Evolutionary conservation across 1,140 invertebrate species (phyloP).

Genomic region (Drosophila tropicalis): DNA sequence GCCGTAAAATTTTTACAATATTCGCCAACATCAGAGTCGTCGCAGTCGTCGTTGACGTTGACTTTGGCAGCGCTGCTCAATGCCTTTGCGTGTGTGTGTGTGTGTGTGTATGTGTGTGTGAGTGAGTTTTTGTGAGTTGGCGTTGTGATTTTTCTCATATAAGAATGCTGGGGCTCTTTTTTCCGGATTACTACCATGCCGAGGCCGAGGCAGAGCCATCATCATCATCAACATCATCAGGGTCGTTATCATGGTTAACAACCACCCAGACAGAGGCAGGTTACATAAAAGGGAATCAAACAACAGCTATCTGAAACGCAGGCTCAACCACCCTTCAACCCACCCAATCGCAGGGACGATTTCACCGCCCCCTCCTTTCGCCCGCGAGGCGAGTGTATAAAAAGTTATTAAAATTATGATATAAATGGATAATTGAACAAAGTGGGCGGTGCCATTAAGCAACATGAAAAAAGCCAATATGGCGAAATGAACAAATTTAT

Average conservation of each 20-base stretch:
- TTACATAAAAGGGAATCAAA: slow-evolving; percentile 74
- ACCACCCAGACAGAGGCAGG: slow-evolving; percentile 61
- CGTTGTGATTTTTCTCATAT: slow-evolving; percentile 72
- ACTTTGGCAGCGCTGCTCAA: slow-evolving; percentile 52
- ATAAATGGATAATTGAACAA: slow-evolving; percentile 75
- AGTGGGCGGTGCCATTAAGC: slow-evolving; percentile 48
- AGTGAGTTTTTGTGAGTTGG: slow-evolving; percentile 32
- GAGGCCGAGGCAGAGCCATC: slow-evolving; percentile 28
- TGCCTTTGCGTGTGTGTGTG: slow-evolving; percentile 23
- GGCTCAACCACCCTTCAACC: background rate
- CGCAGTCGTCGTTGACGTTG: slow-evolving; percentile 25
- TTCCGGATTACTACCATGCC: slow-evolving; percentile 35
- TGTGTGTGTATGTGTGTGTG: too few relatives aligned
- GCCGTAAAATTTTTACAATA: slow-evolving; percentile 76
- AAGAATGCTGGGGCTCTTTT: slow-evolving; percentile 49
- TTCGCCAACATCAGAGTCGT: slow-evolving; percentile 37
- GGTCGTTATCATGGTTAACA: slow-evolving; percentile 62
- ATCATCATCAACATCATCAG: slow-evolving; percentile 52
- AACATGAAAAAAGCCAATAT: slow-evolving; percentile 53
- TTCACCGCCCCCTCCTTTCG: background rate
- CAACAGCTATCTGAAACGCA: slow-evolving; percentile 36
- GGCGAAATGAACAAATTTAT: slow-evolving; percentile 59
- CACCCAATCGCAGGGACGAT: background rate
- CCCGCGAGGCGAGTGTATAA: slow-evolving; percentile 61
- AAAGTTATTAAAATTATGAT: slow-evolving; percentile 81